Evolutionary conservation across 2,888 invertebrate species (phyloP).

Genomic region (Uloborus plumipes): DNA sequence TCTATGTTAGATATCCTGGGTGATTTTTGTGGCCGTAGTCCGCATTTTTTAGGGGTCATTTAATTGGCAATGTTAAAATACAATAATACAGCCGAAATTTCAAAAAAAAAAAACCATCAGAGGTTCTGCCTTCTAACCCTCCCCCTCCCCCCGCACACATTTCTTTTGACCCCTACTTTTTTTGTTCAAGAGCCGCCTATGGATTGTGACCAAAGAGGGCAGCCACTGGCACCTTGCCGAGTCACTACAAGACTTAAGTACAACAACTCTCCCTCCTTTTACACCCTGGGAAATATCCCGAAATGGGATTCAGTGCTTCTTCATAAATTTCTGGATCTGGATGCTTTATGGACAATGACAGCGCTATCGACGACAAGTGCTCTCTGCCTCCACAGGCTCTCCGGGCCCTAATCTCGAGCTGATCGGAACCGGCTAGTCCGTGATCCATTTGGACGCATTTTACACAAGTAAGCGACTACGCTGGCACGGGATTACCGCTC

Average conservation of each 20-base stretch:
- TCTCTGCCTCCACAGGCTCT: conserved; percentile 5
- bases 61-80: too few species aligned
- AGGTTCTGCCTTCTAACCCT: too few species aligned
- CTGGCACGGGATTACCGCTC: conserved; percentile 34
- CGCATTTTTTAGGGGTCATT: too few species aligned
- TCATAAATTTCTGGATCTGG: conserved; percentile 43
- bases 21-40: too few species aligned
- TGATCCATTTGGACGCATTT: conserved; percentile 61
- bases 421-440: conserved; percentile 31
- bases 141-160: too few species aligned
- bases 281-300: conserved; percentile 47
- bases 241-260: conserved; percentile 26
- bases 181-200: too few species aligned
- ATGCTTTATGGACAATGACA: conserved; percentile 60
- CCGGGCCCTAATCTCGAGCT: conserved; percentile 45
- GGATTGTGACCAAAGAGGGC: conserved; percentile 57
- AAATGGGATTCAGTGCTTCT: conserved; percentile 54
- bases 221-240: neutral
- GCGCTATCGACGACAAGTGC: conserved; percentile 45
- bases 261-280: conserved; percentile 39
- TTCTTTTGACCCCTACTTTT: too few species aligned
- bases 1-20: too few species aligned
- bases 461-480: conserved; percentile 12
- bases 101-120: too few species aligned
- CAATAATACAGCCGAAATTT: too few species aligned